phyloP scores from a whole-genome alignment of 2,888 invertebrate species.

The Trachelus tabidus region DNA sequence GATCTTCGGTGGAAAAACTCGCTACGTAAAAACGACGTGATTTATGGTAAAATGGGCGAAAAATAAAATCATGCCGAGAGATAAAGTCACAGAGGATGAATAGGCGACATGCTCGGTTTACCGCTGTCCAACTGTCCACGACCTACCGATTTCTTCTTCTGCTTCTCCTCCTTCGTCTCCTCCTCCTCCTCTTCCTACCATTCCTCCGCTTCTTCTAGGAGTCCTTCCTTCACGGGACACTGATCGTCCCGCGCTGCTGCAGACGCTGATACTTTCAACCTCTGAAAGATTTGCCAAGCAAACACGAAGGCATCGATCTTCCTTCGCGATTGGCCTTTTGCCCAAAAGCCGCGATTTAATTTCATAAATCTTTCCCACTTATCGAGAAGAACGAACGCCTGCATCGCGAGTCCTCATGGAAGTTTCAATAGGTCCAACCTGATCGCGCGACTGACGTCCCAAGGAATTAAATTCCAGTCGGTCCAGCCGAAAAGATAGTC shows the following conservation, averaged over 20 bases:
- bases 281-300: neutral
- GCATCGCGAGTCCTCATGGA: neutral
- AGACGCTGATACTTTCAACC: too few relatives aligned
- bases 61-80: slow-evolving; percentile 27
- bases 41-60: slow-evolving; percentile 47
- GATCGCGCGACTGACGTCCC: neutral
- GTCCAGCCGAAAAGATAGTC: neutral
- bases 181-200: too few relatives aligned
- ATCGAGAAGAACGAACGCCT: neutral
- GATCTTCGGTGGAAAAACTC: slow-evolving; percentile 37
- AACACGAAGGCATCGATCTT: slow-evolving; percentile 3
- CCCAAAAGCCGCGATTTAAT: neutral
- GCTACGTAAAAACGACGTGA: slow-evolving; percentile 51
- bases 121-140: slow-evolving; percentile 3
- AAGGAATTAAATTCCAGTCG: neutral
- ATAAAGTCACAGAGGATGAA: slow-evolving; percentile 39
- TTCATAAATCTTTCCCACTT: neutral
- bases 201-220: neutral
- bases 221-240: neutral
- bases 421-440: neutral
- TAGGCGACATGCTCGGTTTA: neutral
- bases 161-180: too few relatives aligned
- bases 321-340: neutral
- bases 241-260: neutral
- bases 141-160: neutral